Base-by-base conservation (phyloP, 2,888 invertebrate genomes). In the Pyralis farinalis region DNA sequence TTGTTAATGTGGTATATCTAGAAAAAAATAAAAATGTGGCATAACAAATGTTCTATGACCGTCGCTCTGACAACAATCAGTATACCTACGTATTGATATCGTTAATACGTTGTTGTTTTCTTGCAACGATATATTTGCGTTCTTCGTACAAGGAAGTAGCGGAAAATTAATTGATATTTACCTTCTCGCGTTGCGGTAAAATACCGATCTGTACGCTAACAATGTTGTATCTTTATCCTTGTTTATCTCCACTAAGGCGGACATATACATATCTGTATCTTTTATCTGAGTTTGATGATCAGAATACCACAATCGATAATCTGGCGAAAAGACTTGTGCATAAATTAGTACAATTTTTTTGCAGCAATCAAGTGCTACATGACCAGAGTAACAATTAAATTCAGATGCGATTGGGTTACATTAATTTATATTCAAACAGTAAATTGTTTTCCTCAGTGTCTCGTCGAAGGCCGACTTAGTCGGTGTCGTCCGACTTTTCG, bases 341-440 rank as follows among this genome's bases (percentile, higher is more conserved):
- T 16, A 16, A 16, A 16, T 16, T 16, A 16, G 4, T 16, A 16
- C 30, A 44, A 47, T 52, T 48, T 42, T 37, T 55, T 60, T 54
- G 48, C 57, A 48, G 59, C 69, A 60, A 66, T 65, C 69, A 53
- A 70, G 60, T 64, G 67, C 44, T 47, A 45, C 58, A 63, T 63
- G 63, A 47, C 53, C 59, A 55, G 58, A 53, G 12, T 28, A 50
- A 44, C 51, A 47, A 57, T 53, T 2, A 4, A 16, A 16, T 16
- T 16, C 4, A 3, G 16, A 16, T 16, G 3, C 16, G 16, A 16
- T 16, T 16, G 16, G 16, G 16, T 16, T 43, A 44, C 46, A 49
- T 36, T 43, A 51, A 53, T 59, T 55, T 54, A 52, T 53, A 56
- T 58, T 55, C 47, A 43, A 44, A 7, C 25, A 37, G 8, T 9